A percentile compares a stretch with the other conserved stretches of the same genome.
These are phyloP conservation scores for Mythimna vitellina DNA, from an alignment of 2,888 invertebrate genomes.

Conservation along the genomic window DNA sequence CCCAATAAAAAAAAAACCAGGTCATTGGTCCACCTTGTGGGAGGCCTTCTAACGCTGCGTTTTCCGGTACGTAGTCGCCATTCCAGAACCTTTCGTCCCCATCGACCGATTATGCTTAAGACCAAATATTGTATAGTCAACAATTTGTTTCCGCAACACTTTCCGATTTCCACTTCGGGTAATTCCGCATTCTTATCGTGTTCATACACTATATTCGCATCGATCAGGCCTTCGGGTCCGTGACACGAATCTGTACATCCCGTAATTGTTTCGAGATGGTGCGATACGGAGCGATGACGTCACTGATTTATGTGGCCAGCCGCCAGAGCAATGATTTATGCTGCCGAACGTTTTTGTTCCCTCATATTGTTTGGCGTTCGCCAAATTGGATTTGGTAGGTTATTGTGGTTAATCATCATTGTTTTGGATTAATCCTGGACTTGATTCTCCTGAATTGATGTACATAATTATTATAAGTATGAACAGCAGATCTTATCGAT, in stretches of 20 bases:
- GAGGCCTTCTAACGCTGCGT: too few species aligned
- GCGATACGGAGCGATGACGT: slow-evolving; percentile 59
- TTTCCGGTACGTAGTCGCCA: too few species aligned
- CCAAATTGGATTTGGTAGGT: slow-evolving; percentile 54
- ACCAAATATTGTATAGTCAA: not conserved
- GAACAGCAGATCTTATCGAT: too few species aligned
- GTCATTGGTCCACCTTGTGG: too few species aligned
- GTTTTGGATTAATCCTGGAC: slow-evolving; percentile 22
- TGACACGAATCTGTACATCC: slow-evolving; percentile 58
- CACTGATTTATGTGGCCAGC: slow-evolving; percentile 61
- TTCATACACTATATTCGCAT: slow-evolving; percentile 58
- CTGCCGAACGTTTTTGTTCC: slow-evolving; percentile 49
- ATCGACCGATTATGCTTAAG: too few species aligned
- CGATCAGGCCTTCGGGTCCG: slow-evolving; percentile 54
- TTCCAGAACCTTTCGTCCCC: too few species aligned
- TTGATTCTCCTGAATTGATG: not conserved
- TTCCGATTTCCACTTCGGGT: not conserved
- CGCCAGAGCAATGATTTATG: slow-evolving; percentile 58
- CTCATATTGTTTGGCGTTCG: slow-evolving; percentile 56
- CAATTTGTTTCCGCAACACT: not conserved
- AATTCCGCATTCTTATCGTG: slow-evolving; percentile 48
- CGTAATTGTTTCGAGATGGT: slow-evolving; percentile 64
- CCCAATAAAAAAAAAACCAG: too few species aligned
- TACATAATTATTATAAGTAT: not conserved
- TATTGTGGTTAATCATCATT: slow-evolving; percentile 29